Percentiles rank a stretch among this genome's conserved stretches.
phyloP scores from a whole-genome alignment of 2,113 vertebrate species.

The Rana temporaria region DNA sequence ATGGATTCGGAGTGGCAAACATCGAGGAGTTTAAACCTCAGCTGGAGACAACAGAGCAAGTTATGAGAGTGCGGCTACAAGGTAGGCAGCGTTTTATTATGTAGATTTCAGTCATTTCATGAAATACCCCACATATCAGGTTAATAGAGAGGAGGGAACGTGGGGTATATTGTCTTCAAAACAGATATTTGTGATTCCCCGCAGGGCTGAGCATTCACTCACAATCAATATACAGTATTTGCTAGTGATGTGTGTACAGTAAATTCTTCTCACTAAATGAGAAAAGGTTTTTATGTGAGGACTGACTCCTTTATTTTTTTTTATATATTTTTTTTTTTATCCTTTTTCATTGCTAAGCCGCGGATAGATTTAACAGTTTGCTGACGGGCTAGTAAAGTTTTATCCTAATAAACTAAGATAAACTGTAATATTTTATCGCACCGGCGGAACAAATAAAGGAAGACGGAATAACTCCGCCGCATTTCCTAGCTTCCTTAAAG shows the following conservation, averaged over 20 bases:
- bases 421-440: too few species aligned
- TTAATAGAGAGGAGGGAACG: conserved; percentile 55
- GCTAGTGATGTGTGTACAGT: conserved; percentile 53
- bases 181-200: conserved; percentile 55
- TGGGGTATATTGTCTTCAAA: conserved; percentile 54
- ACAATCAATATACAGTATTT: conserved; percentile 55
- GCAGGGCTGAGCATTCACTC: conserved; percentile 42
- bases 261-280: conserved; percentile 22
- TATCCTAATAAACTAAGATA: too few species aligned
- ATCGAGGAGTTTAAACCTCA: conserved; percentile 40
- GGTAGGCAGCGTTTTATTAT: conserved; percentile 56
- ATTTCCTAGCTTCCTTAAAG: too few species aligned
- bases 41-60: conserved; percentile 47
- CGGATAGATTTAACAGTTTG: too few species aligned
- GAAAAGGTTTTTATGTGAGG: conserved; percentile 29
- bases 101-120: conserved; percentile 54
- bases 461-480: too few species aligned
- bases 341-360: neutral
- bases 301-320: neutral
- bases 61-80: conserved; percentile 51
- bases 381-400: too few species aligned
- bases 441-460: too few species aligned
- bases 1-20: conserved; percentile 47
- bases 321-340: neutral
- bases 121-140: conserved; percentile 57